These are phyloP conservation scores for Quadroppia sp. DNA, from an alignment of 2,888 invertebrate species.

Conservation along the genomic window DNA sequence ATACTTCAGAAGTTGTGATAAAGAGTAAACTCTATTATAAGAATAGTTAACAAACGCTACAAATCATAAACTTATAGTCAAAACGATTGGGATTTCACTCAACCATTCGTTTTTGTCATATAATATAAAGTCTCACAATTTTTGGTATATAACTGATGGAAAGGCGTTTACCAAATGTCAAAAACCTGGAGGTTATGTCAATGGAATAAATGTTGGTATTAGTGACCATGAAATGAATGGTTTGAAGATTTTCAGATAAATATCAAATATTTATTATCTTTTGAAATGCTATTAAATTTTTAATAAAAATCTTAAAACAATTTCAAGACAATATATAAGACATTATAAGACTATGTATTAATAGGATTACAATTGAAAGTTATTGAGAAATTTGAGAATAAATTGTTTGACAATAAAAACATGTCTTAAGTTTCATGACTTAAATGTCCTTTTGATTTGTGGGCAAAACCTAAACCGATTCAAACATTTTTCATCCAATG, in stretches of 20 bases:
- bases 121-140: not conserved
- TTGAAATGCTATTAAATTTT: no score
- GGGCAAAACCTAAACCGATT: conserved; percentile 9
- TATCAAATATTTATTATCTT: no score
- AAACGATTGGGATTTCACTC: not conserved
- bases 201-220: no score
- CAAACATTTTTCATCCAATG: not conserved
- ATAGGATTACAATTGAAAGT: no score
- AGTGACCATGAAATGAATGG: no score
- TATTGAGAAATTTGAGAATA: no score
- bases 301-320: no score
- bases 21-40: not conserved
- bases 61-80: not conserved
- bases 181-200: not conserved
- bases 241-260: no score
- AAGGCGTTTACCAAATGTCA: not conserved
- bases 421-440: not conserved
- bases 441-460: conserved; percentile 34
- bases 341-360: no score
- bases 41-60: not conserved
- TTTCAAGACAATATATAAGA: no score
- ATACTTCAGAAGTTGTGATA: not conserved
- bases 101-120: conserved; percentile 19
- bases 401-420: not conserved
- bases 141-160: not conserved